Evolutionary conservation across 37 sponge, comb jelly and placozoan genomes (phyloP).

Genomic region (Geodia barretti): DNA sequence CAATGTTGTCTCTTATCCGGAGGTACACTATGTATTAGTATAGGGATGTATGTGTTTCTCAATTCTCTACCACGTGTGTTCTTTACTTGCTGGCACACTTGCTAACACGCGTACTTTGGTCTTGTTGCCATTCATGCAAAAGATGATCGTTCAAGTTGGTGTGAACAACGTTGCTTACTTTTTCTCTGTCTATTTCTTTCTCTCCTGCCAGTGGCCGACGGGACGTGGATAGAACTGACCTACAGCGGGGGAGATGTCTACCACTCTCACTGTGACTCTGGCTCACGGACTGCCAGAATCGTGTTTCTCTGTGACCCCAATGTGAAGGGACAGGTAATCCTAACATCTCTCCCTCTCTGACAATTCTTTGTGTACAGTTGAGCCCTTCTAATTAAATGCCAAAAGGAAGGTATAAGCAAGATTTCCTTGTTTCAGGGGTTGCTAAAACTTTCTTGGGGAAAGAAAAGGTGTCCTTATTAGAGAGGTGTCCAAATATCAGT

Average conservation of each 20-base stretch:
- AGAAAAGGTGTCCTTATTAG: too few relatives aligned
- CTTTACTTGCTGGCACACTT: not conserved
- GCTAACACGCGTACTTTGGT: not conserved
- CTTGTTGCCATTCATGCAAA: too few relatives aligned
- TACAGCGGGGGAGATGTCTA: conserved; percentile 55
- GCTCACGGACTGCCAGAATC: conserved; percentile 32
- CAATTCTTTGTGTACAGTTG: too few relatives aligned
- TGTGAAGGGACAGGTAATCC: conserved; percentile 50
- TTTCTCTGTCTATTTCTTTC: too few relatives aligned
- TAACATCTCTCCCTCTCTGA: too few relatives aligned
- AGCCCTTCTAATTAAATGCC: too few relatives aligned
- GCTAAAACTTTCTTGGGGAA: too few relatives aligned
- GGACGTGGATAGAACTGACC: conserved; percentile 70
- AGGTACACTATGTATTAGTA: not conserved
- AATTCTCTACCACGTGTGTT: too few relatives aligned
- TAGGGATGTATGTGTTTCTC: not conserved
- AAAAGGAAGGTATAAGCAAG: too few relatives aligned
- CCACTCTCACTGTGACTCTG: conserved; percentile 40
- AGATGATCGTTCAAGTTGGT: not conserved
- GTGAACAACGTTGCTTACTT: not conserved
- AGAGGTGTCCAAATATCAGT: too few relatives aligned
- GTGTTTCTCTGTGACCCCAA: conserved; percentile 71
- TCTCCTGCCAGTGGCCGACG: conserved; percentile 21
- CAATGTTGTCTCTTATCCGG: not conserved
- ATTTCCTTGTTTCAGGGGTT: too few relatives aligned